Percentiles rank a stretch among this genome's conserved stretches.
Conservation (phyloP, 2,797 vertebrate species). For the Pelobates cultripes region DNA sequence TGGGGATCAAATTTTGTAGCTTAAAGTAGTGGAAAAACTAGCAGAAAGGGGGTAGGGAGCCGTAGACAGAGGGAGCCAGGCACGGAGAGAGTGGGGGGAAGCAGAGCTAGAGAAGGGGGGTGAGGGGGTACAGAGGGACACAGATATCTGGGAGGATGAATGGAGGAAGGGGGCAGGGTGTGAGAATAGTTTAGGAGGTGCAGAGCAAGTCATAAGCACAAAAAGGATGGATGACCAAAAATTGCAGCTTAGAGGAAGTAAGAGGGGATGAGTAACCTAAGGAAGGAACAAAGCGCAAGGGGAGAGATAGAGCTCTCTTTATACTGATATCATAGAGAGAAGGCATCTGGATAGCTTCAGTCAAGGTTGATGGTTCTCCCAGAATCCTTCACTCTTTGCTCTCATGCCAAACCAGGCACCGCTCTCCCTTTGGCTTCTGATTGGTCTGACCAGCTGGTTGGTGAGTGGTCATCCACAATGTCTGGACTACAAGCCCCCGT, state of each 20-base stretch:
- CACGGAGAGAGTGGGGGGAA: conserved; percentile 28
- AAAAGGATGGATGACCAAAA: neutral
- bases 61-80: conserved; percentile 28
- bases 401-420: conserved; percentile 30
- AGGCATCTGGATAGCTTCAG: neutral
- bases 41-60: neutral
- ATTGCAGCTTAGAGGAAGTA: neutral
- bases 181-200: neutral
- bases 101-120: conserved; percentile 37
- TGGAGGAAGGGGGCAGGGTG: conserved; percentile 6
- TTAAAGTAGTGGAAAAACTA: too few relatives aligned
- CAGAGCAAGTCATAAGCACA: neutral
- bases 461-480: conserved; percentile 80
- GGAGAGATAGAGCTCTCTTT: neutral
- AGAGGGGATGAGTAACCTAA: conserved; percentile 35
- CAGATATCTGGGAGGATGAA: neutral
- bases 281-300: conserved; percentile 24
- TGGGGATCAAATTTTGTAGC: too few relatives aligned
- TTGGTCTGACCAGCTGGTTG: conserved; percentile 59
- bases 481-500: conserved; percentile 79
- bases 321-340: neutral
- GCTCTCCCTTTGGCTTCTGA: conserved; percentile 54
- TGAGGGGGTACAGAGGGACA: neutral
- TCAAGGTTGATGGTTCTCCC: neutral
- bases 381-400: conserved; percentile 23